Base-by-base conservation (phyloP, 2,888 invertebrate species). In the Habroteleia sp. region DNA sequence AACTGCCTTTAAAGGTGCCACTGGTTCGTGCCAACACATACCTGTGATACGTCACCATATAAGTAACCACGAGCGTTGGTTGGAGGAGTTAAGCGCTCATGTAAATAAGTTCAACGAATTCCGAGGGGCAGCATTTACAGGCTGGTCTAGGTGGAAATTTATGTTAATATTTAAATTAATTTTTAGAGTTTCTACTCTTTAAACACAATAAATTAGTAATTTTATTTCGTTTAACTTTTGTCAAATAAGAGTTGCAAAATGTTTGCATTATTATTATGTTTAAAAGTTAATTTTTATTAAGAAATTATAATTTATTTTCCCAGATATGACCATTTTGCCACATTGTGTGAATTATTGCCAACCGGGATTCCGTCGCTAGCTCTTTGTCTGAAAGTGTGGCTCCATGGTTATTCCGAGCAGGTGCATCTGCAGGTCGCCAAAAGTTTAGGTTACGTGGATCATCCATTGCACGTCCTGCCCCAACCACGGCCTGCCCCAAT, bases 1-100 rank as follows among this genome's bases (percentile, higher is more conserved):
- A 0, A 93, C 94, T 17, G 95, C 96, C 0, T 97, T 93, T 84
- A 97, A 97, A 89, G 97, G 97, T 0, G 95, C 96, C 0, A 71
- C 71, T 0, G 94, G 95, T 0, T 92, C 93, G 56, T 91, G 92
- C 79, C 92, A 93, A 88, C 92, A 92, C 69, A 83, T 94, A 56
- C 94, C 95, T 0, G 90, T 93, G 6, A 91, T 93, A 50, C 89
- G 89, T 14, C 92, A 94, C 73, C 96, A 96, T 82, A 89, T 94
- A 6, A 93, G 93, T 79, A 96, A 95, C 87, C 94, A 96, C 71
- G 91, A 92, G 73, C 92, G 93, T 1, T 96, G 96, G 94, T 81
- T 93, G 5, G 83, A 89, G 6, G 91, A 91, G 78, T 83, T 93
- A 0, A 88, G 89, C 17, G 84, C 84, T 2, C 89, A 91, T 76